Evolutionary conservation across 1,140 invertebrate genomes (phyloP), one percentile per base, ranked within the genome.

Genomic region (Oreohelix idahoensis): DNA sequence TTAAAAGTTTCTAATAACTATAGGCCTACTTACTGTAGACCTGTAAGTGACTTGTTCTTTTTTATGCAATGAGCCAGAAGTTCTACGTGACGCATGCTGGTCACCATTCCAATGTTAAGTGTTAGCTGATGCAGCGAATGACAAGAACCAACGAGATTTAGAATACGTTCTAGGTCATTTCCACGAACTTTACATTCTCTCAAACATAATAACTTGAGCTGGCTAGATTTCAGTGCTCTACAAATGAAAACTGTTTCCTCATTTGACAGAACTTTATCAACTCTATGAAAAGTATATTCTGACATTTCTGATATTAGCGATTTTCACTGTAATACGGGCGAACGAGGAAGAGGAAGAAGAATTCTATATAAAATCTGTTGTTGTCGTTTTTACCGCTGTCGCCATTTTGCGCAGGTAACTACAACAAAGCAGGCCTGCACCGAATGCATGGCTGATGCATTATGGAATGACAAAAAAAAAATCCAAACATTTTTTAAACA

Each of bases 1-100:
- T n/a, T n/a, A n/a, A n/a, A n/a, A n/a, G n/a, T n/a, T n/a, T n/a
- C n/a, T n/a, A n/a, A n/a, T n/a, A n/a, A n/a, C n/a, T n/a, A n/a
- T n/a, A n/a, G n/a, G n/a, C n/a, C n/a, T 74, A 88, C 90, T 90
- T 88, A 91, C 90, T 88, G 85, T 35, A 91, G 78, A 0, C 87
- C 85, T 38, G 79, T 85, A 35, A 91, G 73, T n/a, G 85, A 87
- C 79, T 85, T 85, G 76, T 91, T 91, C 39, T 83, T 87, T 39
- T 82, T 83, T 13, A 91, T 69, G 29, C 86, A 86, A 36, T 81
- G 76, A 32, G 85, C 85, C 20, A 91, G 79, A 15, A 85, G 66
- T 76, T 89, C 84, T 15, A 90, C 75, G 58, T 88, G 80, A 8
- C 81, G 35, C 26, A 80, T n/a, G 49, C 79, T 69, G n/a, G 80